Evolutionary conservation across 2,888 invertebrate species (phyloP).

Genomic region (Nymphalis polychloros): DNA sequence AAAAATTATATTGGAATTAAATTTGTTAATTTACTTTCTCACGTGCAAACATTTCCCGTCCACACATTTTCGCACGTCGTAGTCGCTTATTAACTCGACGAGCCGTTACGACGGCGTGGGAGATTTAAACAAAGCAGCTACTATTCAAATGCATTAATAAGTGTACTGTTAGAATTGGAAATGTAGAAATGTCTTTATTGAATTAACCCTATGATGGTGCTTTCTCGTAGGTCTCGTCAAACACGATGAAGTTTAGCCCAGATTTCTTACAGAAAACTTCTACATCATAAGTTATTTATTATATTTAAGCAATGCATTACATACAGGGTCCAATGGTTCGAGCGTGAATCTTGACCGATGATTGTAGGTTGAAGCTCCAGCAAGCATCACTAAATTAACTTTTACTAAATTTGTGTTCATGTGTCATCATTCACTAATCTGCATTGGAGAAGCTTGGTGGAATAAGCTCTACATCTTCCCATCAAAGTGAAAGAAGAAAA

Average conservation of each 20-base stretch:
- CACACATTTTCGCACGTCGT: constrained; percentile 59
- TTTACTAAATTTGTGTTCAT: too few relatives aligned
- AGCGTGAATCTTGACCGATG: too few relatives aligned
- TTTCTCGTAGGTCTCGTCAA: background rate
- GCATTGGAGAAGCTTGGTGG: too few relatives aligned
- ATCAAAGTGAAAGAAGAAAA: too few relatives aligned
- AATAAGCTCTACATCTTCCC: too few relatives aligned
- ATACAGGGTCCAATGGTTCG: too few relatives aligned
- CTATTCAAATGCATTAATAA: constrained; percentile 32
- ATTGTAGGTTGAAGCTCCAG: too few relatives aligned
- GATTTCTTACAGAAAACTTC: too few relatives aligned
- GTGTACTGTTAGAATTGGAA: constrained; percentile 29
- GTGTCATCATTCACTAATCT: too few relatives aligned
- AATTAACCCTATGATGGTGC: constrained; percentile 14
- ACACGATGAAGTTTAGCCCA: background rate
- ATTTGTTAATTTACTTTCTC: constrained; percentile 48
- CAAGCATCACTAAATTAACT: too few relatives aligned
- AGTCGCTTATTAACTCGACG: constrained; percentile 46
- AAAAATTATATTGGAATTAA: constrained; percentile 2
- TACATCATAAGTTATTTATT: too few relatives aligned
- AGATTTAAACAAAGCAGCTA: constrained; percentile 60
- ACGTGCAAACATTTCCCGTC: constrained; percentile 50
- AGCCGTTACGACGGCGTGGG: constrained; percentile 73
- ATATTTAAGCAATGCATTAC: too few relatives aligned
- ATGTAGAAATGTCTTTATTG: constrained; percentile 28